Conservation (phyloP, 2,797 vertebrate species). For the Alca torda region DNA sequence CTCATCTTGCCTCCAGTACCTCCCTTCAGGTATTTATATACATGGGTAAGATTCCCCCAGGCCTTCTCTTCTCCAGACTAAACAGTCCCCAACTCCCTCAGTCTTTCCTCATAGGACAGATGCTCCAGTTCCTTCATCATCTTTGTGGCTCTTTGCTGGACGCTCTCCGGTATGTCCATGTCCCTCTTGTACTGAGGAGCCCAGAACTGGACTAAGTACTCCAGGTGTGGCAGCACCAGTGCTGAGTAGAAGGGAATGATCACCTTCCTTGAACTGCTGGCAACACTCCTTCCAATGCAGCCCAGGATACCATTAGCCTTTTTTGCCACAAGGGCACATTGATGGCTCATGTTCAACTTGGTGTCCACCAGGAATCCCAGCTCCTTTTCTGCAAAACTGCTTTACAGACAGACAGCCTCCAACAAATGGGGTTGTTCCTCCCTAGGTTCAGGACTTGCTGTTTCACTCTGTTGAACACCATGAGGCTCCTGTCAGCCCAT, state of each 20-base stretch:
- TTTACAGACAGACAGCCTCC: background rate
- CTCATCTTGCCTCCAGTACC: background rate
- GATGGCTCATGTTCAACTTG: background rate
- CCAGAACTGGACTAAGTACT: background rate
- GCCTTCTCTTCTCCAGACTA: background rate
- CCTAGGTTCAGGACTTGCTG: background rate
- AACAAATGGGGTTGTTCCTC: background rate
- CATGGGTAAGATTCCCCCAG: background rate
- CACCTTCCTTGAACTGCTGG: background rate
- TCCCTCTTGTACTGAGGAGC: background rate
- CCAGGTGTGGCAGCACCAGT: background rate
- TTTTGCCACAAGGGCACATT: background rate
- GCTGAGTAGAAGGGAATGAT: background rate
- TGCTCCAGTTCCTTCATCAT: background rate
- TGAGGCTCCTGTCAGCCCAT: background rate
- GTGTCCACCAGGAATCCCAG: too few relatives aligned
- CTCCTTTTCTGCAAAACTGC: background rate
- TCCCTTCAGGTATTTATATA: background rate
- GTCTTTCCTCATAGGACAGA: background rate
- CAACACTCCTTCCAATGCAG: background rate
- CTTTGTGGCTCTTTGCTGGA: background rate
- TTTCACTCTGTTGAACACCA: background rate
- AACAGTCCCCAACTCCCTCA: background rate
- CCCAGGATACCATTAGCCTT: background rate
- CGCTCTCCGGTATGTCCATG: background rate